phyloP scores from a whole-genome alignment of 2,797 vertebrate species.

The Pseudochromis fuscus region DNA sequence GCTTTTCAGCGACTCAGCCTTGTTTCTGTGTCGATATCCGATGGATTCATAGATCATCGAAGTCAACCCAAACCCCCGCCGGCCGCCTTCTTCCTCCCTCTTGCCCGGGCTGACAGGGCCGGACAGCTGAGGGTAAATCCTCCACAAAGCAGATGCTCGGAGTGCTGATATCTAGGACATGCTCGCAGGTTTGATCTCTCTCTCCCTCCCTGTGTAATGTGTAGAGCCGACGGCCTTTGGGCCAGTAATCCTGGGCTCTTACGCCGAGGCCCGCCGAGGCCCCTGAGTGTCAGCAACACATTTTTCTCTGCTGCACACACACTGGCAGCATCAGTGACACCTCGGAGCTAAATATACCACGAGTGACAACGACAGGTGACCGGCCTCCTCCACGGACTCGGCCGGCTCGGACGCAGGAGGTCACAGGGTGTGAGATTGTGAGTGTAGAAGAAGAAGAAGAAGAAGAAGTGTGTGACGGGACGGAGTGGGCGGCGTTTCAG shows the following conservation, averaged over 20 bases:
- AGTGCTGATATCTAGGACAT: slow-evolving; percentile 63
- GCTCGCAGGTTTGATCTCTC: slow-evolving; percentile 66
- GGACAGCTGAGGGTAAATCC: slow-evolving; percentile 77
- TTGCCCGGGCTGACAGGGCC: slow-evolving; percentile 43
- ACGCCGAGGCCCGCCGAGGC: slow-evolving; percentile 64
- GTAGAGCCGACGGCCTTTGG: slow-evolving; percentile 65
- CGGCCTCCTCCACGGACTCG: slow-evolving; percentile 57
- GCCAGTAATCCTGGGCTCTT: slow-evolving; percentile 71
- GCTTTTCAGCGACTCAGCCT: slow-evolving; percentile 9
- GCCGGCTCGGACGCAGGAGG: slow-evolving; percentile 61
- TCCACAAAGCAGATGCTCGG: slow-evolving; percentile 66
- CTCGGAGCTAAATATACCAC: slow-evolving; percentile 79
- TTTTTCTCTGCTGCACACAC: slow-evolving; percentile 33
- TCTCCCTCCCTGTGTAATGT: slow-evolving; percentile 61
- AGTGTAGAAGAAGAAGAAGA: slow-evolving; percentile 19
- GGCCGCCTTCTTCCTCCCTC: slow-evolving; percentile 9
- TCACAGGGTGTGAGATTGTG: slow-evolving; percentile 65
- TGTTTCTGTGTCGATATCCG: slow-evolving; percentile 1
- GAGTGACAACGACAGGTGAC: slow-evolving; percentile 83
- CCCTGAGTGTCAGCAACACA: slow-evolving; percentile 77
- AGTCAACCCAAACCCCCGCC: slow-evolving; percentile 7
- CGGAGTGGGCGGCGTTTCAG: slow-evolving; percentile 40
- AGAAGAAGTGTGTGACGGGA: slow-evolving; percentile 22
- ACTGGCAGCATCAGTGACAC: slow-evolving; percentile 76
- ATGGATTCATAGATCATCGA: slow-evolving; percentile 28